These are phyloP conservation scores for Porites australiensis DNA, from an alignment of 64 coral and sea anemone species.

Conservation along the genomic window DNA sequence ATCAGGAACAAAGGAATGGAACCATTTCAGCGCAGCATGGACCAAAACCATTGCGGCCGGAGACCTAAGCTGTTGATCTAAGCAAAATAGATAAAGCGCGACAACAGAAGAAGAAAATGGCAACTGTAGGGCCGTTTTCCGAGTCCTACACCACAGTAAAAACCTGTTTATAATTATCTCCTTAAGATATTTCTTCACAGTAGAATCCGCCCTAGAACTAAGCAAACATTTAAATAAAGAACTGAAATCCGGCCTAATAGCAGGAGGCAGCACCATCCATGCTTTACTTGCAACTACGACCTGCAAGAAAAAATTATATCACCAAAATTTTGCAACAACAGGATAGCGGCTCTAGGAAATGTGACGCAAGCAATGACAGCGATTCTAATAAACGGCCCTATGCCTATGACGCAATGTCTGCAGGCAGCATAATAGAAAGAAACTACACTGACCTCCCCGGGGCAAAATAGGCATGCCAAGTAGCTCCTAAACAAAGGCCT, in stretches of 20 bases:
- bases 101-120: constrained; percentile 38
- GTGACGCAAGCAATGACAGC: background rate
- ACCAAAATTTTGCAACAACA: too few species aligned
- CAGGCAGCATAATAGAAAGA: too few species aligned
- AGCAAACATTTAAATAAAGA: background rate
- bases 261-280: background rate
- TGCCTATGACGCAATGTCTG: too few species aligned
- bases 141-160: background rate
- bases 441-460: too few species aligned
- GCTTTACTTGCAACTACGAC: constrained; percentile 6
- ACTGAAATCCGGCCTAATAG: constrained; percentile 1
- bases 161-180: background rate
- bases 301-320: background rate
- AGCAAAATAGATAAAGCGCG: background rate
- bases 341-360: too few species aligned
- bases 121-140: background rate
- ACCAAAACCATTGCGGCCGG: background rate
- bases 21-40: constrained; percentile 23
- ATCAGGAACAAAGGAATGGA: background rate
- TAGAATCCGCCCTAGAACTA: constrained; percentile 11
- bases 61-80: background rate
- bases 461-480: too few species aligned
- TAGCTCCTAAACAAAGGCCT: too few species aligned
- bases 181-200: background rate
- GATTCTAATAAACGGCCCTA: too few species aligned